Evolutionary conservation across 2,888 invertebrate genomes (phyloP).

Genomic region (Phortica okadai): DNA sequence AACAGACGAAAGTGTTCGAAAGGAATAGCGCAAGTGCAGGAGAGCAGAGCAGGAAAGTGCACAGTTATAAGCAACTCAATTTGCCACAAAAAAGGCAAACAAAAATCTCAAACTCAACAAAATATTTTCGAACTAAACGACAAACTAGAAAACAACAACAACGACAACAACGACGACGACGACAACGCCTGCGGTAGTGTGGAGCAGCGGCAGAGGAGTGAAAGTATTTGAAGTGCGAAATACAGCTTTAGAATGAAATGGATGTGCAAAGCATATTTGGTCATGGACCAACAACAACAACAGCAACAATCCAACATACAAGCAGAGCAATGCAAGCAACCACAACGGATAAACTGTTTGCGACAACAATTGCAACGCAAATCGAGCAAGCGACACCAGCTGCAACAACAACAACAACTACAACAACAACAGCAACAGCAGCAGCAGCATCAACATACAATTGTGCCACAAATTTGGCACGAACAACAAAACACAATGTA

Average conservation of each 20-base stretch:
- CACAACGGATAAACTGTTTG: constrained; percentile 25
- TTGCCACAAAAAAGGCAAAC: background rate
- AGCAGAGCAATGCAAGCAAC: constrained; percentile 33
- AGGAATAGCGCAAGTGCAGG: background rate
- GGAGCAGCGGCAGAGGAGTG: background rate
- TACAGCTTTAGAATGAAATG: constrained; percentile 76
- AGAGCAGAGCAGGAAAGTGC: background rate
- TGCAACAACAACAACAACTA: constrained; percentile 31
- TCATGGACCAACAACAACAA: constrained; percentile 69
- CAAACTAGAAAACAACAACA: background rate
- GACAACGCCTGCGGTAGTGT: no score
- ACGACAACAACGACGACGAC: background rate
- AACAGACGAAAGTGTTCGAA: background rate
- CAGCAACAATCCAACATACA: constrained; percentile 28
- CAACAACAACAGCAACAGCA: constrained; percentile 30
- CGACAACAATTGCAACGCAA: constrained; percentile 44
- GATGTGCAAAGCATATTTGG: constrained; percentile 74
- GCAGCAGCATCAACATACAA: constrained; percentile 48
- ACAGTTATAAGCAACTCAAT: background rate
- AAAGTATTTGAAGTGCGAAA: constrained; percentile 35
- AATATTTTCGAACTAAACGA: background rate
- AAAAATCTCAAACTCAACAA: background rate
- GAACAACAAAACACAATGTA: constrained; percentile 55
- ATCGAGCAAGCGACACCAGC: constrained; percentile 21
- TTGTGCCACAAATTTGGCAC: constrained; percentile 59